Conservation (phyloP, 2,113 vertebrate genomes). For the Odobenus rosmarus region DNA sequence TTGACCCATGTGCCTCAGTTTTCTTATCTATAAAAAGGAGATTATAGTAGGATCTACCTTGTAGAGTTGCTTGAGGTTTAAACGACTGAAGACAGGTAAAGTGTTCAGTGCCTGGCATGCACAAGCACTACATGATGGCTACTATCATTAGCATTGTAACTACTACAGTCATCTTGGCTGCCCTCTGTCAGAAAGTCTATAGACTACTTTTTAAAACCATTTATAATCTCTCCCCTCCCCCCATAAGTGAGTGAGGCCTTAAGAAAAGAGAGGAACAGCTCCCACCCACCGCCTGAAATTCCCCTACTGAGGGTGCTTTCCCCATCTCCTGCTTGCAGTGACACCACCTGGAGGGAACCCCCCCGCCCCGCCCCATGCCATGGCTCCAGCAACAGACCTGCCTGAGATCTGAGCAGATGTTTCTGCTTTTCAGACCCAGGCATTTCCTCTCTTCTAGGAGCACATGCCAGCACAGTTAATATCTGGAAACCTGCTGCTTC, state of each 20-base stretch:
- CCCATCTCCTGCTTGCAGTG: slow-evolving; percentile 26
- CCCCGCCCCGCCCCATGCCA: background rate
- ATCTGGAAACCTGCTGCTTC: slow-evolving; percentile 89
- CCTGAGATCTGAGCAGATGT: slow-evolving; percentile 85
- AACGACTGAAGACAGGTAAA: background rate
- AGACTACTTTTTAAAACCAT: slow-evolving; percentile 20
- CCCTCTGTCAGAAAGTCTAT: slow-evolving; percentile 5
- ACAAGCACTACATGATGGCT: background rate
- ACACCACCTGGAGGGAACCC: slow-evolving; percentile 16
- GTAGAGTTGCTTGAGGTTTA: background rate
- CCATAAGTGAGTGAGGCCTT: slow-evolving; percentile 15
- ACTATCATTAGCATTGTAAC: background rate
- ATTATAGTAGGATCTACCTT: background rate
- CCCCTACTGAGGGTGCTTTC: background rate
- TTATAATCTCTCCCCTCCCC: background rate
- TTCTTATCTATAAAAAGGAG: slow-evolving; percentile 3
- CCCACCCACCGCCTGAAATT: background rate
- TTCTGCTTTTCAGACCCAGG: slow-evolving; percentile 85
- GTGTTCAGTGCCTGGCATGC: background rate
- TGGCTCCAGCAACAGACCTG: slow-evolving; percentile 72
- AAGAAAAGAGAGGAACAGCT: background rate
- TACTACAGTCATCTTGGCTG: background rate
- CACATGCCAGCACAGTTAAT: slow-evolving; percentile 86
- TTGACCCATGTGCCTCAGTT: background rate
- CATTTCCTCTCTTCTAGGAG: slow-evolving; percentile 85